A percentile compares a stretch with the other conserved stretches of the same genome.
Conservation (phyloP, 1,140 invertebrate species). For the Saxidomus purpurata region DNA sequence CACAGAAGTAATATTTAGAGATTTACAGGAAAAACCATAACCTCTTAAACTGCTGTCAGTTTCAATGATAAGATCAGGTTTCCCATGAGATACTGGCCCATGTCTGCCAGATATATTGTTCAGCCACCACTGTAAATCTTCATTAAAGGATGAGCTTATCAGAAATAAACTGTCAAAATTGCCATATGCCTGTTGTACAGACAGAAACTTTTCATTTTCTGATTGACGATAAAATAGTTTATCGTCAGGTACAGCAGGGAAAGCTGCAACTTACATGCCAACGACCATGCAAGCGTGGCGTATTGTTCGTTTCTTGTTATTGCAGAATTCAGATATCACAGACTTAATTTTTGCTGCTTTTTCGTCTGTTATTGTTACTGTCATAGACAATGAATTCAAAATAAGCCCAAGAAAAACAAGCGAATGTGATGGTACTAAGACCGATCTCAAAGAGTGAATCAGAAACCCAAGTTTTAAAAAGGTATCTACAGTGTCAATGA, state of each 20-base stretch:
- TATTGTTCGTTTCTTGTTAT: slow-evolving; percentile 53
- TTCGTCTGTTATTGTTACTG: slow-evolving; percentile 4
- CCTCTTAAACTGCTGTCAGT: neutral
- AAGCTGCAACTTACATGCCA: neutral
- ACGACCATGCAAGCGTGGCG: neutral
- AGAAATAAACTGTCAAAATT: neutral
- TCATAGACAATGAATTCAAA: slow-evolving; percentile 44
- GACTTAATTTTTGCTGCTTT: neutral
- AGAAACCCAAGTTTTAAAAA: slow-evolving; percentile 57
- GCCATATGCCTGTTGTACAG: neutral
- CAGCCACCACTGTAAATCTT: neutral
- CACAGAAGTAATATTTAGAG: neutral
- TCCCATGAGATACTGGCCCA: neutral
- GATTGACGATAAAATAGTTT: too few relatives aligned
- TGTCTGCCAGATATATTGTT: neutral
- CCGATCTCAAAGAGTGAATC: slow-evolving; percentile 68
- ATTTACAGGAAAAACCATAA: neutral
- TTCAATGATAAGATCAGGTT: neutral
- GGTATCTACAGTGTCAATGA: slow-evolving; percentile 6
- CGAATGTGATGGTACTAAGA: slow-evolving; percentile 57
- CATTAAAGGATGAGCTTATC: neutral
- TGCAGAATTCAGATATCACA: slow-evolving; percentile 55
- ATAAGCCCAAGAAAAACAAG: slow-evolving; percentile 60
- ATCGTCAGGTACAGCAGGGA: neutral
- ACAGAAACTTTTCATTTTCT: neutral